Base-by-base conservation (phyloP, 2,888 invertebrate species). In the Idaea dimidiata region DNA sequence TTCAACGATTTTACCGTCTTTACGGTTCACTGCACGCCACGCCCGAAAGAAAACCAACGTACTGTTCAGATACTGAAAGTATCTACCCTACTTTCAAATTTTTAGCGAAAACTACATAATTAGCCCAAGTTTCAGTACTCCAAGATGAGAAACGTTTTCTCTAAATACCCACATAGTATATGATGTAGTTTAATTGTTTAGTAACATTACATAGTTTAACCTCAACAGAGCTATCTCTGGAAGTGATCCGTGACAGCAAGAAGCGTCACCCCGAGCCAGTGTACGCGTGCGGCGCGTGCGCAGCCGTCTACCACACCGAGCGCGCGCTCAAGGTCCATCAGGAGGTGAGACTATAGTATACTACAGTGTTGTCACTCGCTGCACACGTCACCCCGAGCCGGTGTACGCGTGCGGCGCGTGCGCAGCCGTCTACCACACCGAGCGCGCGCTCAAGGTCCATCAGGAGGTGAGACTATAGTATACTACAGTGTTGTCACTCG, bases 241-340 rank as follows among this genome's bases (percentile, higher is more conserved):
- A 78, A 59, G 67, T 79, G 14, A 64, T 77, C 56, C 69, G 71
- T n/a, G 72, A 79, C 63, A 59, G 73, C 54, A 77, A 74, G 57
- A 77, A 76, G 67, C 72, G 76, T 17, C 73, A 78, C 63, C 71
- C 78, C 0, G 75, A 70, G 54, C 79, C 77, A 1, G 73, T 83
- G 0, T 88, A 80, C 62, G 89, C 86, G 0, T 91, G 91, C 59
- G 81, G 85, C 17, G 75, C 79, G 6, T 91, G 91, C 67, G 91
- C 89, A 0, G 71, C 77, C 0, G 71, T 89, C 24, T 91, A 84
- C 60, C 78, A 79, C 33, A 76, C 82, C 0, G 82, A 86, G 59
- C 62, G 66, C 0, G 76, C 77, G 1, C 72, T 91, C 18, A 76
- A 74, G 54, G 72, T 80, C 16, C 91, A 91, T 66, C 85, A 83